phyloP scores from a whole-genome alignment of 92 coral and sea anemone species.

The Porites divaricata region DNA sequence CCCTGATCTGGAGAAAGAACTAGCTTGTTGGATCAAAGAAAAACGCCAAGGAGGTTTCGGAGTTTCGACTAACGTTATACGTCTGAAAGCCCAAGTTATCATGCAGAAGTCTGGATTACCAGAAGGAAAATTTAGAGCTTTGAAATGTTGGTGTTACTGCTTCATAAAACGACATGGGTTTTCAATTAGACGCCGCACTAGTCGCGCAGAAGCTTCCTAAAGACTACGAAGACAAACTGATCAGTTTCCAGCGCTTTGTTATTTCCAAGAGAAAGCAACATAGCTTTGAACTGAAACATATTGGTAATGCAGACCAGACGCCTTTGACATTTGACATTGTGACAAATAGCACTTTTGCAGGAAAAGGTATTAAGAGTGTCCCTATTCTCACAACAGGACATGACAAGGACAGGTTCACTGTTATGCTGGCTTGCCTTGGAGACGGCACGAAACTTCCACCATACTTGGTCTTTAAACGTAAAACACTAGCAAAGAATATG shows the following conservation, averaged over 20 bases:
- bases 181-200: slow-evolving; percentile 31
- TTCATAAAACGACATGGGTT: slow-evolving; percentile 35
- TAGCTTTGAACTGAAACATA: slow-evolving; percentile 9
- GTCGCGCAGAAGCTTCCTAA: slow-evolving; percentile 54
- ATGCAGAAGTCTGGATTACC: slow-evolving; percentile 20
- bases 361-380: slow-evolving; percentile 33
- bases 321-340: slow-evolving; percentile 46
- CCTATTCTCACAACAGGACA: slow-evolving; percentile 38
- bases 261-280: slow-evolving; percentile 32
- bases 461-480: too few species aligned
- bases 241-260: slow-evolving; percentile 42
- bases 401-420: too few species aligned
- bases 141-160: slow-evolving; percentile 38
- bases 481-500: slow-evolving; percentile 22
- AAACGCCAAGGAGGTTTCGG: slow-evolving; percentile 33
- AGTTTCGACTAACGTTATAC: slow-evolving; percentile 22
- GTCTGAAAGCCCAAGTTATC: slow-evolving; percentile 23
- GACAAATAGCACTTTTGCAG: slow-evolving; percentile 37
- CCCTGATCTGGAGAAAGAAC: slow-evolving; percentile 38
- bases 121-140: slow-evolving; percentile 32
- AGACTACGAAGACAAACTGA: slow-evolving; percentile 51
- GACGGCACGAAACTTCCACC: too few species aligned
- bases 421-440: too few species aligned
- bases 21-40: slow-evolving; percentile 22
- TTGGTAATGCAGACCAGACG: slow-evolving; percentile 45